Evolutionary conservation across 2,113 vertebrate genomes (phyloP), one percentile per base, ranked within the genome.

Genomic region (Oryzias celebensis): DNA sequence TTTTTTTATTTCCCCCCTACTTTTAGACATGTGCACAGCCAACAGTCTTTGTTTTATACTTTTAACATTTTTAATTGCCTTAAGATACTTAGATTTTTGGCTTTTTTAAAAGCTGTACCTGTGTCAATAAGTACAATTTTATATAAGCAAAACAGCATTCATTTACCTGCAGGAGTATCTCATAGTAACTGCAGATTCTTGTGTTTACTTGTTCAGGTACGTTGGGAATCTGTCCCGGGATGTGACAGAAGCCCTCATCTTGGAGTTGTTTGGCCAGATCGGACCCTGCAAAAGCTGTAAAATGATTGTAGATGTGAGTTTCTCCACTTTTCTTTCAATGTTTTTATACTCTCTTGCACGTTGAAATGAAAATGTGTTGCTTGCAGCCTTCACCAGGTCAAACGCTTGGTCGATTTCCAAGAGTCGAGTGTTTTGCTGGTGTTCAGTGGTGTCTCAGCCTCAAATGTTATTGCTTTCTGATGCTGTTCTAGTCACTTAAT

Each of bases 201-300:
- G 36, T 26, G 24, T 63, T 23, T 28, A 1, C 52, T 22, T 47
- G 17, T 53, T 71, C 26, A 99, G 97, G 57, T 98, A 99, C 45
- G 97, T 98, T 43, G 97, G 96, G 58, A 99, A 99, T 89, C 92
- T 99, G 80, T 99, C 97, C 52, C 89, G 97, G 84, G 96, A 99
- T 28, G 97, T 98, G 77, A 99, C 96, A 0, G 97, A 98, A 90
- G 95, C 97, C 51, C 93, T 98, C 2, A 96, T 98, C 90, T 90
- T 98, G 68, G 96, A 99, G 89, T 90, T 99, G 12, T 99, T 99
- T 89, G 95, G 96, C 84, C 97, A 99, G 87, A 98, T 98, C 16
- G 97, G 96, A 70, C 96, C 96, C 2, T 98, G 97, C 92, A 99
- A 98, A 90, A 98, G 96, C 92, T 98, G 96, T 92, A 99, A 98